These are phyloP conservation scores for Silvanus unidentatus DNA, from an alignment of 2,888 invertebrate species.

Conservation along the genomic window DNA sequence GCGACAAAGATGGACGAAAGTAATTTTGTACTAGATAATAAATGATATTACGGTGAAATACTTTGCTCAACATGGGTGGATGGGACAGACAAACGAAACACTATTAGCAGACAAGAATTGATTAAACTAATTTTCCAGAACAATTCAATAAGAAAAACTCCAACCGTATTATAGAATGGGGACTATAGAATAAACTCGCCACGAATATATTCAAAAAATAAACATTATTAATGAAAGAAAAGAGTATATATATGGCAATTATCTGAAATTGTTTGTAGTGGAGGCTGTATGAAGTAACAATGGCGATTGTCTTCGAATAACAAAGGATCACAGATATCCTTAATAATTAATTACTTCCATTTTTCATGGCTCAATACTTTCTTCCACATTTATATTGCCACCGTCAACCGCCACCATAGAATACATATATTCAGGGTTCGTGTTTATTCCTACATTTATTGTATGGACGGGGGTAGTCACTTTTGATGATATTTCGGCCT, in stretches of 20 bases:
- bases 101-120: too few species aligned
- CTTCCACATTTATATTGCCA: constrained; percentile 18
- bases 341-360: constrained; percentile 34
- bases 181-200: too few species aligned
- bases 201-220: too few species aligned
- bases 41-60: too few species aligned
- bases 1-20: too few species aligned
- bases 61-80: too few species aligned
- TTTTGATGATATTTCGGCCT: constrained; percentile 34
- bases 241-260: constrained; percentile 38
- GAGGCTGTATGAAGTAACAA: constrained; percentile 31
- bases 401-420: constrained; percentile 17
- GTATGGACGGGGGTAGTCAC: constrained; percentile 35
- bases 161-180: too few species aligned
- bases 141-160: too few species aligned
- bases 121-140: too few species aligned
- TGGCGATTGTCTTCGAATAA: constrained; percentile 36
- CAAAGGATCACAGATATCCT: constrained; percentile 30
- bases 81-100: too few species aligned
- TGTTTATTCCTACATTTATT: constrained; percentile 39
- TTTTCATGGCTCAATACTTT: constrained; percentile 31
- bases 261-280: constrained; percentile 32
- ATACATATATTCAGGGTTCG: constrained; percentile 30
- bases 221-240: constrained; percentile 14
- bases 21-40: too few species aligned